phyloP scores from a whole-genome alignment of 2,797 vertebrate genomes.

The Pipistrellus pygmaeus region DNA sequence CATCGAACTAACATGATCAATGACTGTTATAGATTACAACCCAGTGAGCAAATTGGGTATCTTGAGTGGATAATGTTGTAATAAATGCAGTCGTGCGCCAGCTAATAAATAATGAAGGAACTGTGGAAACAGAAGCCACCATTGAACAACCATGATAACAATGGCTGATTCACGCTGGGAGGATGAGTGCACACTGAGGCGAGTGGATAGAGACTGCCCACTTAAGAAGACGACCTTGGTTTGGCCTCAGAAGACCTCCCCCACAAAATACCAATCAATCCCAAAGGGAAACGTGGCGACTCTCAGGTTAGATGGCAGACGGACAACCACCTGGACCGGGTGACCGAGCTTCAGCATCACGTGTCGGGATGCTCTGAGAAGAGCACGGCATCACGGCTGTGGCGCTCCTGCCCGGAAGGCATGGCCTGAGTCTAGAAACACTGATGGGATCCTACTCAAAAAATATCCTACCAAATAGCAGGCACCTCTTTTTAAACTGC shows the following conservation, averaged over 20 bases:
- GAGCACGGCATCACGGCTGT: neutral
- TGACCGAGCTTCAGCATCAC: neutral
- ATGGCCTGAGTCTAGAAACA: neutral
- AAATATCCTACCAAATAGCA: neutral
- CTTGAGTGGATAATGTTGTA: neutral
- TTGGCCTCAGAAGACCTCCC: neutral
- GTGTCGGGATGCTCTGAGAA: neutral
- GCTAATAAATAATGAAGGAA: neutral
- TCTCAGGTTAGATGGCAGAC: neutral
- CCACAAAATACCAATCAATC: neutral
- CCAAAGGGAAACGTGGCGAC: neutral
- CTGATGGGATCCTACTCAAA: neutral
- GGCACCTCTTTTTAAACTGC: neutral
- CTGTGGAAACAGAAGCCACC: constrained; percentile 7
- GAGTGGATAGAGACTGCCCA: neutral
- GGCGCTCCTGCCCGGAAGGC: neutral
- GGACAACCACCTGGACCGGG: neutral
- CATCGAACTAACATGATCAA: constrained; percentile 40
- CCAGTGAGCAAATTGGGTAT: neutral
- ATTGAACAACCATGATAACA: neutral
- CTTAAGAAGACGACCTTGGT: neutral
- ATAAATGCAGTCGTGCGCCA: neutral
- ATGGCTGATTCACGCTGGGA: neutral
- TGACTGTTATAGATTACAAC: neutral
- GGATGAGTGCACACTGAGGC: neutral